A percentile compares a stretch with the other conserved stretches of the same genome.
phyloP scores from a whole-genome alignment of 2,888 invertebrate genomes.

The Trissoscelio sp. region DNA sequence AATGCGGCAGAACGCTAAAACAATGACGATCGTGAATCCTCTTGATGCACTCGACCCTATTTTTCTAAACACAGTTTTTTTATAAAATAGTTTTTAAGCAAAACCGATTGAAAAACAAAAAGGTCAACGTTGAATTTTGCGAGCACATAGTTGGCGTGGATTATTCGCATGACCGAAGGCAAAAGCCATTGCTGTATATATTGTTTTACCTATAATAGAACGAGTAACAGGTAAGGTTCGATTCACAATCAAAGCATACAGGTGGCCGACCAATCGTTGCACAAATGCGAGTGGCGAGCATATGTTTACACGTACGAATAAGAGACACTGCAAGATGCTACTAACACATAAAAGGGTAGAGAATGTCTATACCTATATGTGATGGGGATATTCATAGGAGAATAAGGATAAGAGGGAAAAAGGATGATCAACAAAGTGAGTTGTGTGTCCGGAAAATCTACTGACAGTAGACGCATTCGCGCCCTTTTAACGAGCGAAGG shows the following conservation, averaged over 20 bases:
- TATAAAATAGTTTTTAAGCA: too few species aligned
- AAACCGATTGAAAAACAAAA: too few species aligned
- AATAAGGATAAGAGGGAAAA: slow-evolving; percentile 65
- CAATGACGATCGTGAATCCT: too few species aligned
- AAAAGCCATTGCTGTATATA: slow-evolving; percentile 72
- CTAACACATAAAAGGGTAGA: slow-evolving; percentile 48
- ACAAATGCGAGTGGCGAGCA: slow-evolving; percentile 71
- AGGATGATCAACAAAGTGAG: slow-evolving; percentile 66
- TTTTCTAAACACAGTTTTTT: too few species aligned
- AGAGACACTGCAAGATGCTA: slow-evolving; percentile 58
- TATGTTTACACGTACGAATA: slow-evolving; percentile 76
- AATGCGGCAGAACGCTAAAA: too few species aligned
- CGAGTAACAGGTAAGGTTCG: slow-evolving; percentile 83
- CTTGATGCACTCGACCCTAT: too few species aligned
- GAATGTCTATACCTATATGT: slow-evolving; percentile 48
- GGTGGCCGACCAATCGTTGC: slow-evolving; percentile 80
- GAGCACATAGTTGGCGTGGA: slow-evolving; percentile 23
- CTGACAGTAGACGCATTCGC: slow-evolving; percentile 56
- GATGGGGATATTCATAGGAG: slow-evolving; percentile 58
- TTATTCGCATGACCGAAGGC: slow-evolving; percentile 75
- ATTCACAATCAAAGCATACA: slow-evolving; percentile 82
- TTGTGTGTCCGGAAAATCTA: slow-evolving; percentile 67
- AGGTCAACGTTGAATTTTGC: not conserved
- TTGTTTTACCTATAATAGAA: slow-evolving; percentile 71
- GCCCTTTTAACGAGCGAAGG: slow-evolving; percentile 63